A percentile compares a stretch with the other conserved stretches of the same genome.
These are phyloP conservation scores for Tachypleus tridentatus DNA, from an alignment of 1,140 invertebrate genomes.

Conservation along the genomic window DNA sequence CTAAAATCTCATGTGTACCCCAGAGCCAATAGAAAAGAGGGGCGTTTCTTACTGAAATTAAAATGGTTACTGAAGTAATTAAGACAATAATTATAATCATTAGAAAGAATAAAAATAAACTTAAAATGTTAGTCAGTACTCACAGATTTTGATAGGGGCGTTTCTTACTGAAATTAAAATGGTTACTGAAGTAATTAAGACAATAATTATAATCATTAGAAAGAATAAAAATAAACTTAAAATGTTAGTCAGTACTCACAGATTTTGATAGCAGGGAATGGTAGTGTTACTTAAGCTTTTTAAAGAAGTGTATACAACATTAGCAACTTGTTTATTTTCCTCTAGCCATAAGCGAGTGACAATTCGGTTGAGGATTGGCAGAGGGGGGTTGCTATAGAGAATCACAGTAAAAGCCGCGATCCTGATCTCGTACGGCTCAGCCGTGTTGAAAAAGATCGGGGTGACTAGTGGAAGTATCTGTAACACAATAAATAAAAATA, in stretches of 20 bases:
- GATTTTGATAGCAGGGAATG: slow-evolving; percentile 2
- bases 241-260: slow-evolving; percentile 1
- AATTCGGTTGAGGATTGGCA: slow-evolving; percentile 19
- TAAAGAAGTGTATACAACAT: slow-evolving; percentile 15
- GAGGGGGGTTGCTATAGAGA: slow-evolving; percentile 11
- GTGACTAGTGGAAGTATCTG: slow-evolving; percentile 8
- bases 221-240: not conserved
- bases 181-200: too few relatives aligned
- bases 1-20: too few relatives aligned
- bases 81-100: too few relatives aligned
- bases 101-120: not conserved
- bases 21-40: too few relatives aligned
- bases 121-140: not conserved
- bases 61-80: too few relatives aligned
- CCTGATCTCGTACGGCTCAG: slow-evolving; percentile 18
- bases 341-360: slow-evolving; percentile 16
- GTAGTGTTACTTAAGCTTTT: slow-evolving; percentile 15
- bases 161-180: too few relatives aligned
- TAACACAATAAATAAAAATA: slow-evolving; percentile 2
- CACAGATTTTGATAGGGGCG: not conserved
- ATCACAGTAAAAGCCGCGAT: slow-evolving; percentile 23
- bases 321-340: slow-evolving; percentile 14
- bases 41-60: too few relatives aligned
- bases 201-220: too few relatives aligned
- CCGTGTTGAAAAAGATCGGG: slow-evolving; percentile 20